A percentile compares a stretch with the other conserved stretches of the same genome.
phyloP scores from a whole-genome alignment of 2,113 vertebrate genomes.

The Nothoprocta pentlandii region DNA sequence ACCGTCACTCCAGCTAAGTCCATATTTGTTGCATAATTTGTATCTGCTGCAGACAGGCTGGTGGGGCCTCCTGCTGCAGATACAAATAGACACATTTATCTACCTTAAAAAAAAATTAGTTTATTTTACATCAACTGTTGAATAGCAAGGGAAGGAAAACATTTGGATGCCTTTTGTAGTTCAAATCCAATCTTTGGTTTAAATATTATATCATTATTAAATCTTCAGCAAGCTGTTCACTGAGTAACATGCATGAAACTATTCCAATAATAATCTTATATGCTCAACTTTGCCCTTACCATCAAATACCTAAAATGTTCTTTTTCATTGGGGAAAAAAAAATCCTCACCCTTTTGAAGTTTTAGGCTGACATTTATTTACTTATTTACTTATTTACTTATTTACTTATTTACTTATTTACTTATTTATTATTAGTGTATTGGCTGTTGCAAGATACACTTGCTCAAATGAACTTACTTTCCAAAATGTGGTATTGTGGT shows the following conservation, averaged over 20 bases:
- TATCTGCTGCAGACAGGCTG: neutral
- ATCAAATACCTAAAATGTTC: slow-evolving; percentile 3
- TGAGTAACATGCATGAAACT: neutral
- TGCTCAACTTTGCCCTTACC: neutral
- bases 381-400: neutral
- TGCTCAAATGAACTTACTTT: neutral
- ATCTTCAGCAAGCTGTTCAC: neutral
- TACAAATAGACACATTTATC: neutral
- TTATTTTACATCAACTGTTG: neutral
- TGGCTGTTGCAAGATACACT: neutral
- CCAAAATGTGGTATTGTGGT: neutral
- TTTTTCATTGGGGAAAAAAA: neutral
- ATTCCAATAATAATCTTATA: neutral
- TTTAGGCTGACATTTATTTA: neutral
- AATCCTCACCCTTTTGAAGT: neutral
- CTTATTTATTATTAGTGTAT: no score
- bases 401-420: neutral
- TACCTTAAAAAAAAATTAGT: neutral
- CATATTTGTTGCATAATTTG: fast-evolving
- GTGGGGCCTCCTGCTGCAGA: neutral
- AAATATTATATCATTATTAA: neutral
- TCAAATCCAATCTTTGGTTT: neutral
- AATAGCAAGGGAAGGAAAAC: neutral
- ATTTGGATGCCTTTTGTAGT: neutral
- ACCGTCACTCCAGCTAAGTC: neutral